Evolutionary conservation across 2,113 vertebrate species (phyloP), one percentile per base, ranked within the genome.

Genomic region (Phalacrocorax carbo): DNA sequence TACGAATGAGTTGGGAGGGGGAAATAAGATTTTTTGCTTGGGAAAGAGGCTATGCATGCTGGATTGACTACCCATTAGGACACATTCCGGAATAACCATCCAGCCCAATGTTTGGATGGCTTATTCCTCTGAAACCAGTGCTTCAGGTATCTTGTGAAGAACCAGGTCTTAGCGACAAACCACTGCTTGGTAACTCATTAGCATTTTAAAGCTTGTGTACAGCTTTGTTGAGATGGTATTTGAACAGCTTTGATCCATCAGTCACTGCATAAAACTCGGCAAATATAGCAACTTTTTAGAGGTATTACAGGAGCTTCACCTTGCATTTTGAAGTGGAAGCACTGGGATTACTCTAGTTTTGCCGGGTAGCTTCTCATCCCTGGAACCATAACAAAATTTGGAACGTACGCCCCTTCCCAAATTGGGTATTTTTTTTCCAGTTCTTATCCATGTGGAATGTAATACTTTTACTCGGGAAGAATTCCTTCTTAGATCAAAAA

Each of bases 401-500:
- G 30, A 40, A 23, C n/a, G 7, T 15, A 8, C 15, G 15, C 68
- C 38, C 32, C 15, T 85, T 79, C 79, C 34, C 26, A 64, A 70
- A 52, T 48, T 2, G 7, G 1, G 0, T 66, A 1, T 30, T 13
- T 83, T 54, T 54, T 71, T 64, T 21, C 16, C 30, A 36, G 8
- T 55, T 78, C 18, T 62, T 61, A 46, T 60, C 15, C 10, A 3
- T 52, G 40, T 73, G 51, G 32, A 18, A 29, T 42, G 22, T 46
- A 65, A 11, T 0, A 1, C 16, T 60, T 49, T 20, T n/a, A 65
- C 21, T 61, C 2, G 0, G 46, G 36, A 80, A 65, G 17, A 72
- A 61, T 40, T 30, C 40, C 44, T 55, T 27, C 27, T 80, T 54
- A 49, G 42, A 62, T 46, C 6, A 17, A 26, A 62, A 71, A 57